Evolutionary conservation across 2,113 vertebrate species (phyloP).

Genomic region (Mellivora capensis): DNA sequence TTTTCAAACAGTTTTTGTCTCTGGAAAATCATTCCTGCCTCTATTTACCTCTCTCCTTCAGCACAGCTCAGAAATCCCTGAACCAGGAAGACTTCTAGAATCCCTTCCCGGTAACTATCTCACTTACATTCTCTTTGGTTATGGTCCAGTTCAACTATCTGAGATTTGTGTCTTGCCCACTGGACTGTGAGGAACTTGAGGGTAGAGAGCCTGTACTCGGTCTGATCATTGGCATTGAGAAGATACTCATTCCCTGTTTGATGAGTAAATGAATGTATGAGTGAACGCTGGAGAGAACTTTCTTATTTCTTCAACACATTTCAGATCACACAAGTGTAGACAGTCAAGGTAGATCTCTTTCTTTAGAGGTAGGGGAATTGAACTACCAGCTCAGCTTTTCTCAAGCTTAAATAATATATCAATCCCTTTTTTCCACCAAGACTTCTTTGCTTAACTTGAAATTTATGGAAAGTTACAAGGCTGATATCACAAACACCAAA

Average conservation of each 20-base stretch:
- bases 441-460: not conserved
- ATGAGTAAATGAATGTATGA: not conserved
- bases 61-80: not conserved
- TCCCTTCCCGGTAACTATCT: not conserved
- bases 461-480: not conserved
- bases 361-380: not conserved
- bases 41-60: not conserved
- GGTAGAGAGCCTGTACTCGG: not conserved
- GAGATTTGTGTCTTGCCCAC: not conserved
- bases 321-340: not conserved
- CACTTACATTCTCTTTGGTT: not conserved
- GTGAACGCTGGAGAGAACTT: not conserved
- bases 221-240: not conserved
- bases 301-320: not conserved
- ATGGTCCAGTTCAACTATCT: not conserved
- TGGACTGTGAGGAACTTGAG: not conserved
- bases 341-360: not conserved
- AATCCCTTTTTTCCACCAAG: not conserved
- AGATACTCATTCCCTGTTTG: not conserved
- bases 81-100: not conserved
- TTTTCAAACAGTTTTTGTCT: not conserved
- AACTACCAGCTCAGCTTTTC: not conserved
- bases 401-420: not conserved
- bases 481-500: not conserved
- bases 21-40: not conserved